phyloP scores from a whole-genome alignment of 1,140 invertebrate genomes.

The Ericerus pela region DNA sequence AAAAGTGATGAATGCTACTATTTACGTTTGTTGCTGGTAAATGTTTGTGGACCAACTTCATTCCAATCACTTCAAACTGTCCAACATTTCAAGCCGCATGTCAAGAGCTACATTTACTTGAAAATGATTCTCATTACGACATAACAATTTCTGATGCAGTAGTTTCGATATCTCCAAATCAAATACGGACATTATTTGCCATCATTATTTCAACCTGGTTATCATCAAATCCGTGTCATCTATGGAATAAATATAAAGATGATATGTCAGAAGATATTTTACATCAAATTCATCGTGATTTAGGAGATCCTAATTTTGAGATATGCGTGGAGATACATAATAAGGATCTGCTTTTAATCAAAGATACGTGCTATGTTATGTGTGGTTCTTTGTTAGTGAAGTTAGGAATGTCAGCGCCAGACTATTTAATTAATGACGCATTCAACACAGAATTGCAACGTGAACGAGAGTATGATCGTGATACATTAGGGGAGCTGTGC shows the following conservation, averaged over 20 bases:
- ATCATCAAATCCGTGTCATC: no score
- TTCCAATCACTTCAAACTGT: slow-evolving; percentile 33
- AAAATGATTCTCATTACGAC: slow-evolving; percentile 31
- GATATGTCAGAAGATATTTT: slow-evolving; percentile 25
- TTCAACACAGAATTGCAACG: no score
- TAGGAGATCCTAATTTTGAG: slow-evolving; percentile 11
- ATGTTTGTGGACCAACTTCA: slow-evolving; percentile 33
- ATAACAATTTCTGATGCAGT: slow-evolving; percentile 29
- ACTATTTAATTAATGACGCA: no score
- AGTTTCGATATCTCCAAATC: slow-evolving; percentile 22
- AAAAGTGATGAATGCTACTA: slow-evolving; percentile 33
- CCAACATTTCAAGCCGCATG: slow-evolving; percentile 31
- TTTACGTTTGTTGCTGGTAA: slow-evolving; percentile 32
- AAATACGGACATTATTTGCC: slow-evolving; percentile 33
- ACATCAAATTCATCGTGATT: neutral
- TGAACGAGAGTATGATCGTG: no score
- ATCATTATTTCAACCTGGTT: no score
- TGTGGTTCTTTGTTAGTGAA: no score
- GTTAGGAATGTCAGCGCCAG: no score
- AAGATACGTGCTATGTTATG: no score
- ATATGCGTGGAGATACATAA: slow-evolving; percentile 26
- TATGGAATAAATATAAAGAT: slow-evolving; percentile 32
- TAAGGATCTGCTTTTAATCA: no score
- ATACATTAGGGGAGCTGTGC: no score
- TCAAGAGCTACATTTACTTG: slow-evolving; percentile 28